Percentiles rank a stretch among this genome's conserved stretches.
These are phyloP conservation scores for Danio aesculapii DNA, from an alignment of 2,797 vertebrate species.

Conservation along the genomic window DNA sequence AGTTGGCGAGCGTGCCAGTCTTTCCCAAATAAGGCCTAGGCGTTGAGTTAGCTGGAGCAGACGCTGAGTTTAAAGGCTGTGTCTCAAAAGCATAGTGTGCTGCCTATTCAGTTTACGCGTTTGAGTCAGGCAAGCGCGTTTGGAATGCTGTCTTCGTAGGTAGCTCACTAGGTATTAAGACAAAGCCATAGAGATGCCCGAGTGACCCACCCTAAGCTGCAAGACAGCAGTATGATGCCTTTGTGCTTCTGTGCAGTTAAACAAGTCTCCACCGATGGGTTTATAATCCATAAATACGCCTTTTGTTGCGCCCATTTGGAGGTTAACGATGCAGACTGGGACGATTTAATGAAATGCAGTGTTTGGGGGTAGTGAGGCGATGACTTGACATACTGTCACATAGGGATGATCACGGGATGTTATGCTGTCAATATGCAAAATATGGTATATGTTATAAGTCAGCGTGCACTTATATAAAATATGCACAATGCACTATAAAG, in stretches of 20 bases:
- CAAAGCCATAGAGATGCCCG: conserved; percentile 63
- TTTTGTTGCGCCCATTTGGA: background rate
- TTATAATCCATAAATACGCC: background rate
- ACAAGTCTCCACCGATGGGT: background rate
- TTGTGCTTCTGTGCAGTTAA: conserved; percentile 36
- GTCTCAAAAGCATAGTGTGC: conserved; percentile 41
- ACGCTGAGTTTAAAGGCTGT: conserved; percentile 7
- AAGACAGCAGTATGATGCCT: conserved; percentile 38
- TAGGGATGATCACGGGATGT: conserved; percentile 18
- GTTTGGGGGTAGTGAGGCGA: conserved; percentile 3
- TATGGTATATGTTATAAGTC: background rate
- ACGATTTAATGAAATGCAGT: conserved; percentile 6
- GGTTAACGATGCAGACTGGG: background rate
- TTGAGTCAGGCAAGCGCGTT: background rate
- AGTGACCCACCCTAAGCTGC: conserved; percentile 75
- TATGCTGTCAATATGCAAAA: background rate
- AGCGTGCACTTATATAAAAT: background rate
- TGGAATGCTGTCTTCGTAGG: conserved; percentile 5
- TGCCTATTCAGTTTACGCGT: conserved; percentile 46
- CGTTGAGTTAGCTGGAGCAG: conserved; percentile 38
- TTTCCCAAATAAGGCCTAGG: conserved; percentile 74
- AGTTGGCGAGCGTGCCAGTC: conserved; percentile 47
- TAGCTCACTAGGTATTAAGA: conserved; percentile 54
- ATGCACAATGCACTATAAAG: background rate
- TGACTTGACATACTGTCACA: conserved; percentile 45